These are phyloP conservation scores for Gallinago undulata DNA, from an alignment of 2,113 vertebrate species.

Conservation along the genomic window DNA sequence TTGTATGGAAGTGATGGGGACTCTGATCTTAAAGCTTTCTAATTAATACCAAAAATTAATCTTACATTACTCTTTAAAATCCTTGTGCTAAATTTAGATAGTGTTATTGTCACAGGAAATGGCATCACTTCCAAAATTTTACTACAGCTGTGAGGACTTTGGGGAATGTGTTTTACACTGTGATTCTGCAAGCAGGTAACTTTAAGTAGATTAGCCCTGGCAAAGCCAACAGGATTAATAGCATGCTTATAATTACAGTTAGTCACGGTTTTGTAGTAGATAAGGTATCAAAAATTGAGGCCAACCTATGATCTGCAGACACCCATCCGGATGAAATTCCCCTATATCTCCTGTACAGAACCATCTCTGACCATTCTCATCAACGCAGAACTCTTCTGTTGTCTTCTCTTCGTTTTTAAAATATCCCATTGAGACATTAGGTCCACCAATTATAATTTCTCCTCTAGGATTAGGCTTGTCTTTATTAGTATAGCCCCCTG, in stretches of 20 bases:
- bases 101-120: not conserved
- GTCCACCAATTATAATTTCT: constrained; percentile 92
- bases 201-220: not conserved
- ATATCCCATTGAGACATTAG: constrained; percentile 94
- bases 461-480: constrained; percentile 94
- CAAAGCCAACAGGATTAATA: not conserved
- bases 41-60: not conserved
- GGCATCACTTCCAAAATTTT: not conserved
- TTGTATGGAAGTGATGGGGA: not conserved
- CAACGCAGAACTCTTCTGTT: constrained; percentile 84
- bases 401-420: constrained; percentile 77
- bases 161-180: not conserved
- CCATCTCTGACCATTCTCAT: constrained; percentile 91
- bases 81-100: not conserved
- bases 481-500: constrained; percentile 90
- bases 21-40: not conserved
- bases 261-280: not conserved
- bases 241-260: not conserved
- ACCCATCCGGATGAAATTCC: constrained; percentile 92
- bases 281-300: not conserved
- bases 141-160: not conserved
- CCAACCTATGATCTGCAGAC: constrained; percentile 94
- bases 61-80: not conserved
- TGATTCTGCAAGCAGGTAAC: not conserved
- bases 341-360: constrained; percentile 97